phyloP scores from a whole-genome alignment of 2,113 vertebrate genomes.

The Coregonus clupeaformis region DNA sequence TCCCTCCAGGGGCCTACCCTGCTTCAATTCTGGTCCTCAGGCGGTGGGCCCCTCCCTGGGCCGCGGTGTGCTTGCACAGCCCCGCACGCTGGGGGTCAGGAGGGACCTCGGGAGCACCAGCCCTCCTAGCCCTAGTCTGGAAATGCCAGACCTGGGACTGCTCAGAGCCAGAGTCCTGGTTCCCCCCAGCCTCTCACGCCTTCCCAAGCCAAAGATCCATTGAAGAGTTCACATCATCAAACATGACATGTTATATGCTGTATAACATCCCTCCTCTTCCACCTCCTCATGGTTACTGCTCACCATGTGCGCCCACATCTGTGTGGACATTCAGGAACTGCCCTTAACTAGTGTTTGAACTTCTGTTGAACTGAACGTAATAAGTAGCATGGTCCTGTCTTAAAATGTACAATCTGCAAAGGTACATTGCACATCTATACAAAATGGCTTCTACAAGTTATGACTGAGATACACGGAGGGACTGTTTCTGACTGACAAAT shows the following conservation, averaged over 20 bases:
- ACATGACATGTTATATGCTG: slow-evolving; percentile 20
- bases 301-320: too few relatives aligned
- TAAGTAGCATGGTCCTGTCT: not conserved
- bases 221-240: slow-evolving; percentile 37
- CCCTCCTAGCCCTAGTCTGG: slow-evolving; percentile 17
- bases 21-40: slow-evolving; percentile 63
- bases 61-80: slow-evolving; percentile 63
- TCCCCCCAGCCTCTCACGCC: slow-evolving; percentile 73
- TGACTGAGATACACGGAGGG: too few relatives aligned
- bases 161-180: slow-evolving; percentile 63
- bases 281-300: not conserved
- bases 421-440: not conserved
- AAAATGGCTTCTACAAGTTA: not conserved
- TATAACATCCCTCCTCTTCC: too few relatives aligned
- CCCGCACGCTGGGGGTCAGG: slow-evolving; percentile 52
- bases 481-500: too few relatives aligned
- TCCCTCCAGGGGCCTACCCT: slow-evolving; percentile 70
- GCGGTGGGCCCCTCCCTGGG: slow-evolving; percentile 59
- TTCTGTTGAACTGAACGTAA: too few relatives aligned
- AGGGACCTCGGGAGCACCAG: not conserved
- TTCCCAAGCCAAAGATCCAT: slow-evolving; percentile 88
- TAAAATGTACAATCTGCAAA: not conserved
- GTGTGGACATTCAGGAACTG: too few relatives aligned
- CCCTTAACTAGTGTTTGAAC: too few relatives aligned
- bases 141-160: slow-evolving; percentile 40